Base-by-base conservation (phyloP, 1,140 invertebrate genomes). In the Proales similis region DNA sequence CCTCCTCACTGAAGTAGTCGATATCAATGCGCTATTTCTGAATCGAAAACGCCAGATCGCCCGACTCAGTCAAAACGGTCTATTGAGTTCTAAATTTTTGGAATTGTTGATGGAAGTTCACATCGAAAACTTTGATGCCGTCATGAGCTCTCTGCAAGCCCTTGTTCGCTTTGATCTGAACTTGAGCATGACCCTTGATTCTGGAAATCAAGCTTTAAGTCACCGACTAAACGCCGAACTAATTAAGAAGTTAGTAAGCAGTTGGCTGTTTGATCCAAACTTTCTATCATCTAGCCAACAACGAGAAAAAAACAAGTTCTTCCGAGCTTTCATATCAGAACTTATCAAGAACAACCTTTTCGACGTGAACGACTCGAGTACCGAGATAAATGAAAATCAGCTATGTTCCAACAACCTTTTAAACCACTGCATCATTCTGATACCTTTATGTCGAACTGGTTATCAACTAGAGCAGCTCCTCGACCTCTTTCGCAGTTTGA, bases 221-320 rank as follows among this genome's bases (percentile, higher is more conserved):
- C 19, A 42, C 9, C 19, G 27, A 2, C 39, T 57, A 4, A 57
- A 42, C 45, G n/a, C 51, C 2, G 36, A 57, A 3, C 6, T 57
- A 2, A 42, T 57, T 0, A 57, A 57, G 22, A 26, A 29, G n/a
- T 2, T 57, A 4, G 2, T 57, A 4, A 42, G 36, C 3, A 57
- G 45, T 57, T 57, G 51, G 51, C 39, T 57, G 29, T 42, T 57
- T 19, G 39, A 43, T 57, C 51, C 51, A 14, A 57, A 57, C 30
- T 57, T 57, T 57, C 32, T 57, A 17, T 42, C 39, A 42, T 57
- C 51, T 29, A 24, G 17, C 30, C 20, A 42, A 19, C 51, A 57
- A 57, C 45, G 39, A 42, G 51, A 57, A 26, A 57, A 57, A 43
- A 57, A 57, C 24, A 57, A 57, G 19, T 57, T 57, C n/a, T 12